Base-by-base conservation (phyloP, 2,113 vertebrate genomes). In the Phrynosoma platyrhinos region DNA sequence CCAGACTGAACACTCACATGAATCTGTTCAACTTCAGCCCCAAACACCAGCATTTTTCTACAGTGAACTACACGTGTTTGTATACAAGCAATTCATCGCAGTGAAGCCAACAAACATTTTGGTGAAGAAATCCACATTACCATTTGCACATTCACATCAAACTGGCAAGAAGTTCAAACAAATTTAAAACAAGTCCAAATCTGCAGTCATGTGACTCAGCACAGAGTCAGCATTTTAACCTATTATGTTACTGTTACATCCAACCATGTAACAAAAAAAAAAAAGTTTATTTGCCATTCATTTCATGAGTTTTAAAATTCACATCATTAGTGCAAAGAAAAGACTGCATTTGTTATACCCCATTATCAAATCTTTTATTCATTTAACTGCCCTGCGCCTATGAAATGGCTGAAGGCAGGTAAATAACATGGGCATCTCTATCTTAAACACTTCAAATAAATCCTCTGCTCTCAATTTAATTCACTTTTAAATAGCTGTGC, bases 161-260 rank as follows among this genome's bases (percentile, higher is more conserved):
- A 58, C 20, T 83, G 25, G 18, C 53, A 69, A 68, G 42, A 53
- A 52, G 13, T 52, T 1, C 14, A 64, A 20, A 66, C 5, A 47
- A 72, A 87, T 4, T 62, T 42, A 77, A 69, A 66, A 75, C 69
- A 42, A 47, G 8, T 58, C 36, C 7, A 82, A 87, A 87, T 87
- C 58, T 82, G 16, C n/a, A 62, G 72, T 30, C 23, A 75, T 14
- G 47, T 36, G 58, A 66, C 7, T 47, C 30, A 55, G 40, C 2
- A 40, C 21, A 68, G 42, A 83, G 52, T 36, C n/a, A 58, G 18
- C 5, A 66, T 58, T n/a, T 55, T 27, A 53, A 78, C 27, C 3
- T 30, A 32, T 36, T 18, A 62, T 7, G 32, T 47, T 30, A 23
- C 14, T 69, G 64, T 62, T 77, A 36, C 12, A n/a, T 58, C 32